Base-by-base conservation (phyloP, 2,888 invertebrate species). In the Arenicola marina region DNA sequence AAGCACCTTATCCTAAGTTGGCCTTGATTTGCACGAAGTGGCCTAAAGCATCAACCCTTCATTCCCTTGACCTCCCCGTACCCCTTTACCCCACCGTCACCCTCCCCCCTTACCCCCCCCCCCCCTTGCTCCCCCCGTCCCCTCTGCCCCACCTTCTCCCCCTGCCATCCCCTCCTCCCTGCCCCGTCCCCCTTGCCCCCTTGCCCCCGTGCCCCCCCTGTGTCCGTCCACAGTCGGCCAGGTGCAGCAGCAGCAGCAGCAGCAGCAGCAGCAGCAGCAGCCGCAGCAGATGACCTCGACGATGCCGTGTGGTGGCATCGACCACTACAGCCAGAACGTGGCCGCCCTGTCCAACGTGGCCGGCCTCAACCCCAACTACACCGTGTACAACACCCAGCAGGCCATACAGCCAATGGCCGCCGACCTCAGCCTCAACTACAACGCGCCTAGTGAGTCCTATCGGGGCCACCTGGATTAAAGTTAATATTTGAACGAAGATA, bases 161-260 rank as follows among this genome's bases (percentile, higher is more conserved):
- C n/a, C n/a, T n/a, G n/a, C n/a, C n/a, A n/a, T n/a, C n/a, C n/a
- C n/a, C n/a, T n/a, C n/a, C n/a, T n/a, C n/a, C n/a, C n/a, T n/a
- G n/a, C n/a, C n/a, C n/a, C n/a, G n/a, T n/a, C n/a, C n/a, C n/a
- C n/a, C n/a, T n/a, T n/a, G n/a, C n/a, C n/a, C n/a, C n/a, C n/a
- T n/a, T n/a, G n/a, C n/a, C n/a, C n/a, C 63, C 84, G 83, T 73
- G 81, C 83, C 48, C 76, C 83, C 68, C 75, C 84, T 56, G 82
- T 83, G 63, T 82, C 82, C 70, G 75, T 24, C 21, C 48, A 21
- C 32, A 56, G 11, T 38, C 15, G 11, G 34, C 11, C 31, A 32
- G 4, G 15, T 38, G 38, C 26, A 32, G 4, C 56, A 18, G 7
- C 56, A 21, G 15, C 56, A 32, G 15, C 56, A 38, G 15, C 38